Conservation (phyloP, 2,888 invertebrate species). For the Leptopilina drosophilae region DNA sequence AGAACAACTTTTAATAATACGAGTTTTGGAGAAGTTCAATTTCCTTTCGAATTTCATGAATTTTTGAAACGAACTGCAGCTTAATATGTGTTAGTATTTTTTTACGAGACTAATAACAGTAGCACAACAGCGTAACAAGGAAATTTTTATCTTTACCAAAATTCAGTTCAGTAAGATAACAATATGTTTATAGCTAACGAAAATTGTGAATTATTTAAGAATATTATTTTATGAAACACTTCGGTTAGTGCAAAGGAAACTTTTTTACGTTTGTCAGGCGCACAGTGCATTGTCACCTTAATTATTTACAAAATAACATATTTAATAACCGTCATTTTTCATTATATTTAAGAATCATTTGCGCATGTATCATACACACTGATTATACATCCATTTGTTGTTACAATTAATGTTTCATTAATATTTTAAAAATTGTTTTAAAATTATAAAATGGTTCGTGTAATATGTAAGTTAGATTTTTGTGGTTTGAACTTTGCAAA, state of each 20-base stretch:
- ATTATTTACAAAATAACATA: not conserved
- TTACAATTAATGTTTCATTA: not conserved
- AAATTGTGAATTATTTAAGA: too few species aligned
- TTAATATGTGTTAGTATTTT: too few species aligned
- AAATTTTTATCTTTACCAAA: too few species aligned
- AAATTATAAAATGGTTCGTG: too few species aligned
- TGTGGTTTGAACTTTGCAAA: too few species aligned
- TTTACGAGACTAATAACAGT: too few species aligned
- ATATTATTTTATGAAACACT: not conserved
- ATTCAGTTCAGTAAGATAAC: too few species aligned
- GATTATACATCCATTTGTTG: not conserved
- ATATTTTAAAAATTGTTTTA: not conserved
- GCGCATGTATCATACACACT: not conserved
- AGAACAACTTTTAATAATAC: not conserved
- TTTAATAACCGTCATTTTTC: slow-evolving; percentile 1
- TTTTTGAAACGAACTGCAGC: too few species aligned
- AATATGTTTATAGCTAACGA: too few species aligned
- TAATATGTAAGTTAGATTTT: too few species aligned
- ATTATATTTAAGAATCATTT: not conserved
- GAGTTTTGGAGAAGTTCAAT: not conserved
- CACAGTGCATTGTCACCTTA: slow-evolving; percentile 65
- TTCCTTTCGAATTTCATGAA: too few species aligned
- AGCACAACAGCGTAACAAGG: too few species aligned
- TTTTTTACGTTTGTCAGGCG: slow-evolving; percentile 62
- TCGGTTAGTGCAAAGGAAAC: not conserved